phyloP scores from a whole-genome alignment of 23 tunicate genomes.

The Styela plicata region DNA sequence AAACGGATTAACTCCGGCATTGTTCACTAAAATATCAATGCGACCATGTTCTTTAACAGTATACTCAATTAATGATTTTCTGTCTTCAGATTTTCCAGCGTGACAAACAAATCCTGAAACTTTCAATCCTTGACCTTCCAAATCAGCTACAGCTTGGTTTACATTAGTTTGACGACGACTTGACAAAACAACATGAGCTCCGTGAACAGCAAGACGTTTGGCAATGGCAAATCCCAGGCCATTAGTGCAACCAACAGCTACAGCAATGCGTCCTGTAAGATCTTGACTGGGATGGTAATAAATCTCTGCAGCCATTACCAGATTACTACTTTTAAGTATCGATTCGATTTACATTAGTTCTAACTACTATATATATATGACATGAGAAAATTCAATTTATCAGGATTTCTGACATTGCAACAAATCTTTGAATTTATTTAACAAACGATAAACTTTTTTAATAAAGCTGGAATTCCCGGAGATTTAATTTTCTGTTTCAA shows the following conservation, averaged over 20 bases:
- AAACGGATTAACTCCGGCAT: conserved; percentile 91
- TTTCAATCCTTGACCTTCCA: conserved; percentile 29
- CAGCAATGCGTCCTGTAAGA: conserved; percentile 58
- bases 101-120: conserved; percentile 75
- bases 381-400: too few relatives aligned
- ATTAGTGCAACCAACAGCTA: conserved; percentile 82
- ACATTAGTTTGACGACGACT: conserved; percentile 71
- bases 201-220: conserved; percentile 66
- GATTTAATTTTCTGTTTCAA: too few relatives aligned
- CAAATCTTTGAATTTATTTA: too few relatives aligned
- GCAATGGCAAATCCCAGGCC: conserved; percentile 55
- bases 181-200: conserved; percentile 78
- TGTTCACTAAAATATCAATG: conserved; percentile 69
- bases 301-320: too few relatives aligned
- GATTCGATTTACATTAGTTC: too few relatives aligned
- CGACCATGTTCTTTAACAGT: conserved; percentile 37
- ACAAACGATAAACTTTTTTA: too few relatives aligned
- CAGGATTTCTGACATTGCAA: too few relatives aligned
- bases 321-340: too few relatives aligned
- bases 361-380: too few relatives aligned
- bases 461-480: too few relatives aligned
- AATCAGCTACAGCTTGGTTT: conserved; percentile 39
- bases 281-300: too few relatives aligned
- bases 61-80: conserved; percentile 36
- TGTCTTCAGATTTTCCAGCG: conserved; percentile 57